Conservation (phyloP, 2,888 invertebrate species). For the Nephrocerus scutellatus region DNA sequence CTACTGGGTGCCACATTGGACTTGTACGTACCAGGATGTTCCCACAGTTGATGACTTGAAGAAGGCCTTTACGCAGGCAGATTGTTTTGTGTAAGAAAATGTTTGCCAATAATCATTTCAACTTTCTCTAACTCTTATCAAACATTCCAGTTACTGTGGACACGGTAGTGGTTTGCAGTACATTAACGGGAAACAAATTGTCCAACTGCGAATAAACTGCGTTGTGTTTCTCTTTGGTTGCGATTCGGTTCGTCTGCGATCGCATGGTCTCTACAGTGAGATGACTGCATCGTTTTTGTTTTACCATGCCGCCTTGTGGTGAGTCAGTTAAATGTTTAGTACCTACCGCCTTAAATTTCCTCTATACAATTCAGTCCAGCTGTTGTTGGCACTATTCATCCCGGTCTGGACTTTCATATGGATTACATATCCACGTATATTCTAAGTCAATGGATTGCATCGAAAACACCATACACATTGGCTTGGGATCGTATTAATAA, state of each 20-base stretch:
- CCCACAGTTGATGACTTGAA: conserved; percentile 52
- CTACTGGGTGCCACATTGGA: conserved; percentile 51
- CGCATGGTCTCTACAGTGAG: conserved; percentile 48
- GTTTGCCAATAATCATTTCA: conserved; percentile 1
- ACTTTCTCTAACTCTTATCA: not conserved
- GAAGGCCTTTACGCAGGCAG: conserved; percentile 49
- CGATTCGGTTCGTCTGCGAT: conserved; percentile 47
- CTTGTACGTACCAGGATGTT: conserved; percentile 45
- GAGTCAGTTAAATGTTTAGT: conserved; percentile 11
- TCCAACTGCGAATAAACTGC: conserved; percentile 51
- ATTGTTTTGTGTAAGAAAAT: conserved; percentile 55
- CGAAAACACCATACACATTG: conserved; percentile 32
- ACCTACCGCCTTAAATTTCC: too few relatives aligned
- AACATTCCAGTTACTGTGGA: conserved; percentile 55
- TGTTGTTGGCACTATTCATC: conserved; percentile 51
- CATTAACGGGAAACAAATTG: conserved; percentile 52
- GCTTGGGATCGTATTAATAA: conserved; percentile 50
- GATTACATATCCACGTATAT: conserved; percentile 49
- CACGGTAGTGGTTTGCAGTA: conserved; percentile 62
- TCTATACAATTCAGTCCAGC: conserved; percentile 44
- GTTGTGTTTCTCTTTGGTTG: conserved; percentile 64
- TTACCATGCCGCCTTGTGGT: conserved; percentile 46
- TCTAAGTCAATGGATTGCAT: conserved; percentile 49
- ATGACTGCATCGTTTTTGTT: conserved; percentile 48
- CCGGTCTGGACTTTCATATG: conserved; percentile 50